phyloP scores from a whole-genome alignment of 2,113 vertebrate genomes.

The Acanthisitta chloris region DNA sequence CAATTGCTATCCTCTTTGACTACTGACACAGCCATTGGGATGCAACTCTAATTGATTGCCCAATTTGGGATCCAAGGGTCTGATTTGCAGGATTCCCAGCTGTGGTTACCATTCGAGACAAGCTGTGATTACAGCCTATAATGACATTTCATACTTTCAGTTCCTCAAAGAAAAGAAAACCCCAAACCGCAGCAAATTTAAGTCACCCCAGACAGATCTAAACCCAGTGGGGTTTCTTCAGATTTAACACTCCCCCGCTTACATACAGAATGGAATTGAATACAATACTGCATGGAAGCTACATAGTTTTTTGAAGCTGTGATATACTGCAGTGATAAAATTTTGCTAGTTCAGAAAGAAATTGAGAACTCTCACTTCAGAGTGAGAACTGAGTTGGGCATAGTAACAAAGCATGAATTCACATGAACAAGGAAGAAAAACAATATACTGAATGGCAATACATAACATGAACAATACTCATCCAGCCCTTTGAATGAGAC shows the following conservation, averaged over 20 bases:
- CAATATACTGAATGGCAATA: background rate
- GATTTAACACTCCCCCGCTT: background rate
- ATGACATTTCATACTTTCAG: background rate
- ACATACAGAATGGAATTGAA: accelerated
- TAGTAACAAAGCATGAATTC: background rate
- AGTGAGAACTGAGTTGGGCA: background rate
- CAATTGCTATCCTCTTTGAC: background rate
- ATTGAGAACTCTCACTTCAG: background rate
- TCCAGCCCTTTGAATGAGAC: background rate
- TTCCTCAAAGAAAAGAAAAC: background rate
- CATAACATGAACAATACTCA: background rate
- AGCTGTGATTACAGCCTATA: background rate
- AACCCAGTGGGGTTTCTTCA: background rate
- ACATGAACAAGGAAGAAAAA: background rate
- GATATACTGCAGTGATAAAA: background rate
- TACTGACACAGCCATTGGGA: background rate
- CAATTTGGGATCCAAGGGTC: background rate
- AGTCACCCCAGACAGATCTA: background rate
- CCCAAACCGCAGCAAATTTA: background rate
- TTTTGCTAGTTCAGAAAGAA: background rate
- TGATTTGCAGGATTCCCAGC: background rate
- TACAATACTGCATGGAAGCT: background rate
- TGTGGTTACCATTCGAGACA: background rate
- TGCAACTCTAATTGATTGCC: background rate
- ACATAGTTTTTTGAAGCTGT: background rate